Conservation (phyloP, 2,113 vertebrate genomes). For the Meleagris gallopavo region DNA sequence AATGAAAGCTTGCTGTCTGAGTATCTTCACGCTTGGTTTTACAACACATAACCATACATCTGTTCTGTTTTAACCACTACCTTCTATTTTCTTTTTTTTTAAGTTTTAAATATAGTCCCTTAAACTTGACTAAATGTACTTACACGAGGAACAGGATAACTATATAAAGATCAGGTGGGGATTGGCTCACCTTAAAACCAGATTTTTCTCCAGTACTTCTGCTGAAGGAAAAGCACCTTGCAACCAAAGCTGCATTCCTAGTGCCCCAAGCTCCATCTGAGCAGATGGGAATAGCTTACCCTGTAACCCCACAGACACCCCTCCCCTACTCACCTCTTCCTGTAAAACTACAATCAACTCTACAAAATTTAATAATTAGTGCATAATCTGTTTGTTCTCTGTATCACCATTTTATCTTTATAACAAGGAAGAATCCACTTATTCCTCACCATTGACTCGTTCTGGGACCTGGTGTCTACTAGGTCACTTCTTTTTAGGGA, state of each 20-base stretch:
- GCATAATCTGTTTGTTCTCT: neutral
- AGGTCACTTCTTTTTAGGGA: neutral
- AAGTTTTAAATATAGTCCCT: neutral
- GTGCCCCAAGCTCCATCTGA: neutral
- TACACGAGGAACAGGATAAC: neutral
- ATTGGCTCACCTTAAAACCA: neutral
- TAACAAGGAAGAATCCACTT: neutral
- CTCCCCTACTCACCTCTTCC: neutral
- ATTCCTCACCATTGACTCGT: neutral
- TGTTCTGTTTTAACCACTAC: too few species aligned
- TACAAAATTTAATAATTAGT: neutral
- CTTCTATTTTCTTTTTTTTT: too few species aligned
- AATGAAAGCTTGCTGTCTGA: too few species aligned
- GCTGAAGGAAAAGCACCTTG: neutral
- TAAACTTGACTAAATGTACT: neutral
- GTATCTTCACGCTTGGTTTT: too few species aligned
- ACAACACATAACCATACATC: too few species aligned
- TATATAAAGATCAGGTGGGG: neutral
- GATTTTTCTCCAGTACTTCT: neutral
- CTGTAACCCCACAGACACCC: neutral
- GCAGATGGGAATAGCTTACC: neutral
- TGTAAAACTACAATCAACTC: neutral
- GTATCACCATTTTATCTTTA: neutral
- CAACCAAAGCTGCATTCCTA: neutral
- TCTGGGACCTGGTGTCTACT: neutral